Conservation (phyloP, 2,888 invertebrate genomes). For the Psococerastis gibbosa region DNA sequence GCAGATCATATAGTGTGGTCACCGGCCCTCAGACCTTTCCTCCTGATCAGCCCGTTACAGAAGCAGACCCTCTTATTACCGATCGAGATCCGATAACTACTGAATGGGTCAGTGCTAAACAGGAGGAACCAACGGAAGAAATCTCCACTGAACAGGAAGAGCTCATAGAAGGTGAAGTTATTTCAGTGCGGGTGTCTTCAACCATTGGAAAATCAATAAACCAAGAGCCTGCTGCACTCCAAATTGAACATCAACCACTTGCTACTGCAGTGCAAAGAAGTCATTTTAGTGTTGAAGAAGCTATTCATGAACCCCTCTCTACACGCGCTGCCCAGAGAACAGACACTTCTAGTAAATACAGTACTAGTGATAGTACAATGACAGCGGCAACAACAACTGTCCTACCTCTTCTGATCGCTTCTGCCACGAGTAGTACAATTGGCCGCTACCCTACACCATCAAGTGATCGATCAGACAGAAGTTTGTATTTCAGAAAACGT, state of each 20-base stretch:
- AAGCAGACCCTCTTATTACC: too few species aligned
- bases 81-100: too few species aligned
- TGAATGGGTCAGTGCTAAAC: too few species aligned
- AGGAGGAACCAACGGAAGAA: neutral
- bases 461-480: neutral
- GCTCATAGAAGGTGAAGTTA: constrained; percentile 22
- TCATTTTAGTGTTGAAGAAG: constrained; percentile 19
- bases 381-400: neutral
- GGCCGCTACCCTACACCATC: neutral
- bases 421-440: neutral
- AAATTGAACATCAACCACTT: constrained; percentile 15
- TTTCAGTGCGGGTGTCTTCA: constrained; percentile 33
- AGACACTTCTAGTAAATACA: too few species aligned
- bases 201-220: constrained; percentile 22
- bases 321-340: too few species aligned
- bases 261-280: constrained; percentile 17
- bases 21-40: too few species aligned
- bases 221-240: constrained; percentile 14
- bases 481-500: too few species aligned
- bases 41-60: too few species aligned
- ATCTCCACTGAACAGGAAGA: constrained; percentile 1
- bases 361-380: neutral
- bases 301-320: neutral
- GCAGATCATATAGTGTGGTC: neutral
- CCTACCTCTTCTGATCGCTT: neutral